A percentile compares a stretch with the other conserved stretches of the same genome.
phyloP scores from a whole-genome alignment of 2,888 invertebrate genomes.

The Tetrapedia diversipes region DNA sequence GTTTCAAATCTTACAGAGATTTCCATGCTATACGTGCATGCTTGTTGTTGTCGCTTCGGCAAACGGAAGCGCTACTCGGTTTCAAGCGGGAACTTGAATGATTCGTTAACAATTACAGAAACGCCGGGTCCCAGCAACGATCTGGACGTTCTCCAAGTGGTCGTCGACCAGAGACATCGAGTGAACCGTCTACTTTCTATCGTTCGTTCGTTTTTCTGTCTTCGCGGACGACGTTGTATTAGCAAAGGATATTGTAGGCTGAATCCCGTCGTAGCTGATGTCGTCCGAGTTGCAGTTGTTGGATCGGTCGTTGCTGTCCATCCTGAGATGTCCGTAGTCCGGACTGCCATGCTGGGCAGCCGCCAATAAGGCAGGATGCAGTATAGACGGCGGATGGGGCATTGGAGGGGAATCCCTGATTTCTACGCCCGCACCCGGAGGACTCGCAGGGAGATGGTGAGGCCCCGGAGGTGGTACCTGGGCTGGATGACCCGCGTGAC shows the following conservation, averaged over 20 bases:
- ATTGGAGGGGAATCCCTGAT: constrained; percentile 93
- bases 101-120: constrained; percentile 7
- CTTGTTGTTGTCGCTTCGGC: constrained; percentile 2
- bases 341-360: constrained; percentile 92
- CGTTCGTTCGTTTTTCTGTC: neutral
- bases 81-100: constrained; percentile 17
- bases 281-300: constrained; percentile 96
- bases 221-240: constrained; percentile 78
- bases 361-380: constrained; percentile 93
- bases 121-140: constrained; percentile 1
- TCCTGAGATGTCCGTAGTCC: constrained; percentile 90
- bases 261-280: constrained; percentile 95
- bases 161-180: neutral
- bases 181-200: neutral
- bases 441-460: constrained; percentile 83
- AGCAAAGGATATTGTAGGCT: constrained; percentile 98
- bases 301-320: constrained; percentile 93
- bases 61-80: neutral
- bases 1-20: constrained; percentile 18
- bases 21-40: too few species aligned
- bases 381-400: constrained; percentile 91
- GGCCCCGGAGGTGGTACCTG: constrained; percentile 81
- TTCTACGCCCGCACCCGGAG: constrained; percentile 87
- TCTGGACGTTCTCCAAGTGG: constrained; percentile 57
- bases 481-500: constrained; percentile 79